Base-by-base conservation (phyloP, 2,797 vertebrate species). In the Pristis pectinata region DNA sequence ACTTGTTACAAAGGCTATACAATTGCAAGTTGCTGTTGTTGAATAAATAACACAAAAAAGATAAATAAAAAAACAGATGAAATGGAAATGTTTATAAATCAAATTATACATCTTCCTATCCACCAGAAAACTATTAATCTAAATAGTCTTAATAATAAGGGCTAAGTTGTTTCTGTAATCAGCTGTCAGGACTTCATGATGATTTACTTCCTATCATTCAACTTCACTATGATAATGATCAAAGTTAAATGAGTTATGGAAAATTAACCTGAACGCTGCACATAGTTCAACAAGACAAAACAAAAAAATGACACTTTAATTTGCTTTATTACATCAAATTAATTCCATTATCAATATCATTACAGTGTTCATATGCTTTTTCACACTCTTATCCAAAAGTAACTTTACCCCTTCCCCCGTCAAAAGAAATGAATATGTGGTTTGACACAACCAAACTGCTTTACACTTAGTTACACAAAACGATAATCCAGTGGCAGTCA, bases 251-350 rank as follows among this genome's bases (percentile, higher is more conserved):
- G 15, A 30, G 11, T 22, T 41, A 91, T 24, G n/a, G 61, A 91
- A 41, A 67, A 91, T 91, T 8, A 91, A 91, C 67, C 56, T 41
- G 61, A 67, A 67, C n/a, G 24, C 72, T 70, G 37, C 27, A 74
- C 24, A 70, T 92, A 44, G 37, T 94, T 76, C 92, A 74, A 74
- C 92, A 94, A 76, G 49, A 24, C 44, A 76, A 94, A 76, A 74
- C 44, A 41, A 41, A 91, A 91, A 67, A 91, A 22, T 41, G 8
- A 76, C 49, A 74, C 34, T 93, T 34, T 93, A 94, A 74, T 76
- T 76, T 94, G 92, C 72, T 94, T 94, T 94, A 94, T 94, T 74
- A 94, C 92, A 94, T n/a, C 61, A 91, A 91, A 91, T 91, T 67
- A 91, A 91, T 91, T 91, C n/a, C 87, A 91, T 61, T 41, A 37